Evolutionary conservation across 2,888 invertebrate species (phyloP).

Genomic region (Rhaphigaster nebulosa): DNA sequence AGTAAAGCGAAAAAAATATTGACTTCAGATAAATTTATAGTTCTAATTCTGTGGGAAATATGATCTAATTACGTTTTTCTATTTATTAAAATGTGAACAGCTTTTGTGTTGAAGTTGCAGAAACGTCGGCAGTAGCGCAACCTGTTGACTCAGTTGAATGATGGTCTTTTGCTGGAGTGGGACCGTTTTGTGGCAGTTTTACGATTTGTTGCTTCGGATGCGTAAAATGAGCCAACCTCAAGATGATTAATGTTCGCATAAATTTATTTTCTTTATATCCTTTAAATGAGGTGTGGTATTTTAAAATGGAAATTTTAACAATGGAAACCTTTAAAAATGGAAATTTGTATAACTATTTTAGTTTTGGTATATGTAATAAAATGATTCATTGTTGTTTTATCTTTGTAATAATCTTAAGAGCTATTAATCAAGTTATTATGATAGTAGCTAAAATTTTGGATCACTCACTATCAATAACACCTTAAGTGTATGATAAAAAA

Average conservation of each 20-base stretch:
- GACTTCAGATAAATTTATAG: background rate
- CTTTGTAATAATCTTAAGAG: too few species aligned
- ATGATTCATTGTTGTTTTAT: too few species aligned
- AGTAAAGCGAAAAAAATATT: background rate
- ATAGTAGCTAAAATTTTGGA: too few species aligned
- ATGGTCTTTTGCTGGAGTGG: background rate
- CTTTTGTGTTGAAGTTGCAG: background rate
- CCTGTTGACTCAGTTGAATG: slow-evolving; percentile 21
- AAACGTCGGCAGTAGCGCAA: background rate
- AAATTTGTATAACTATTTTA: too few species aligned
- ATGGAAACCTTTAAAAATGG: too few species aligned
- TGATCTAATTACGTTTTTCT: background rate
- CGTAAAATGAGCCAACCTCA: background rate
- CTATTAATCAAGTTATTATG: too few species aligned
- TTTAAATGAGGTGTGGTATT: background rate
- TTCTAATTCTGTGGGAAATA: background rate
- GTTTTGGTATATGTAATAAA: too few species aligned
- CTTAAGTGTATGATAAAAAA: too few species aligned
- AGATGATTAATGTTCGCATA: background rate
- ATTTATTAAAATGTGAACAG: background rate
- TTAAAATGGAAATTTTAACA: too few species aligned
- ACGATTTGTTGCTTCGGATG: background rate
- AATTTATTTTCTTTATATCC: background rate
- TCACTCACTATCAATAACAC: too few species aligned
- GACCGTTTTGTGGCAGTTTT: background rate